Evolutionary conservation across 2,113 vertebrate genomes (phyloP).

Genomic region (Melierax canorus): DNA sequence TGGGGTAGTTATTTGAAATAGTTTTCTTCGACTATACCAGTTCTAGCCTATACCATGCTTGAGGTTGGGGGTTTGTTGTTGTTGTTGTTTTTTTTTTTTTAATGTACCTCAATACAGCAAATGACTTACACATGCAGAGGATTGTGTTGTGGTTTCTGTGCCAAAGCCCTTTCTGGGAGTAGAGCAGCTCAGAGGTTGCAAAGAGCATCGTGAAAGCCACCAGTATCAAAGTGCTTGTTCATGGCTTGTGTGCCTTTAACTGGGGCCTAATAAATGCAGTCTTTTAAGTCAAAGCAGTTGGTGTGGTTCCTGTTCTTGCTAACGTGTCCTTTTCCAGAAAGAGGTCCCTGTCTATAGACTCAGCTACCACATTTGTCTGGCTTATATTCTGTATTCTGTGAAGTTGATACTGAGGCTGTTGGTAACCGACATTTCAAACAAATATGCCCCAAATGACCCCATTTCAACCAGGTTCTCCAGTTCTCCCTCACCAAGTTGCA

Average conservation of each 20-base stretch:
- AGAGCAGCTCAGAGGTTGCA: background rate
- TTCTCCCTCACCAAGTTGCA: rapidly evolving
- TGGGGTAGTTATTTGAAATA: too few relatives aligned
- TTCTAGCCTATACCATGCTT: background rate
- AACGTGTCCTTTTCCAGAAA: background rate
- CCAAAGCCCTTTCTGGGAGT: background rate
- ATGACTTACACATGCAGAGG: rapidly evolving
- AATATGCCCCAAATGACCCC: background rate
- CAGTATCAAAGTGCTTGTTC: background rate
- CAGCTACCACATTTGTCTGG: background rate
- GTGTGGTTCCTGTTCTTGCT: background rate
- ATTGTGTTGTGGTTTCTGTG: background rate
- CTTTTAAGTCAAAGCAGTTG: background rate
- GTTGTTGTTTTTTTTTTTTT: too few relatives aligned
- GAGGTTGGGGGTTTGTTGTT: background rate
- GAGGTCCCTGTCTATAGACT: background rate
- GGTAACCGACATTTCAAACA: background rate
- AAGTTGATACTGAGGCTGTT: background rate
- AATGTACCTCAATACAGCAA: rapidly evolving
- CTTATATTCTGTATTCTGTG: background rate
- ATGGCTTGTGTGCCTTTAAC: background rate
- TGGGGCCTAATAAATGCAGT: background rate
- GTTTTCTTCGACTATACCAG: rapidly evolving
- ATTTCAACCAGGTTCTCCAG: rapidly evolving
- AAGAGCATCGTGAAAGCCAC: background rate